Percentiles rank a stretch among this genome's conserved stretches.
Conservation (phyloP, 2,113 vertebrate genomes). For the Haplochromis vanheusdeni region DNA sequence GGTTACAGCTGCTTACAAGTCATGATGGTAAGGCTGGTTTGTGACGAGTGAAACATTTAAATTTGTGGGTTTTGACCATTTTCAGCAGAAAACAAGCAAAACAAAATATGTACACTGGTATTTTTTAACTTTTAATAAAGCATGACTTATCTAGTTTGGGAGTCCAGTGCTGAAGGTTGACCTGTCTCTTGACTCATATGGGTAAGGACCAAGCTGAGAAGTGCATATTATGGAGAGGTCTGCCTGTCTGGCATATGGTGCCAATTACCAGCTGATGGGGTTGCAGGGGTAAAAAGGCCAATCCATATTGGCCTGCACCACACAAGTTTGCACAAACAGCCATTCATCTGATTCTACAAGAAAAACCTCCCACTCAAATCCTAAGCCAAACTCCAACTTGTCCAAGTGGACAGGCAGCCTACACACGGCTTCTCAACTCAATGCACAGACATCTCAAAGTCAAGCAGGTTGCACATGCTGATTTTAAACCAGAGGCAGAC, state of each 20-base stretch:
- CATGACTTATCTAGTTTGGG: background rate
- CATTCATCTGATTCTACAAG: conserved; percentile 51
- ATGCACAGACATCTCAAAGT: conserved; percentile 21
- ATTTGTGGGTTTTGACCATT: background rate
- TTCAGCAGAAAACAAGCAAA: background rate
- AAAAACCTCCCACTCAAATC: conserved; percentile 49
- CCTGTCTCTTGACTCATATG: background rate
- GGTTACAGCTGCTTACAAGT: background rate
- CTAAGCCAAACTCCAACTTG: conserved; percentile 46
- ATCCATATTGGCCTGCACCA: conserved; percentile 55
- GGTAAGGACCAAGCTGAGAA: conserved; percentile 6
- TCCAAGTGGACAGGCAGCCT: conserved; percentile 38
- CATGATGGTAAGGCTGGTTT: background rate
- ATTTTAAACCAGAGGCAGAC: background rate
- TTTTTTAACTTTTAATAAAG: background rate
- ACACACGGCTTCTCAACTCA: conserved; percentile 28
- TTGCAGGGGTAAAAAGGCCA: conserved; percentile 60
- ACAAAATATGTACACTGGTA: background rate
- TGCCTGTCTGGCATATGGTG: conserved; percentile 63
- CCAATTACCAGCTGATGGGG: conserved; percentile 61
- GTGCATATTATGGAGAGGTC: conserved; percentile 24
- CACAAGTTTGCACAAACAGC: conserved; percentile 59
- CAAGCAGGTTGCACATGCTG: background rate
- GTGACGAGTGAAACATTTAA: rapidly evolving
- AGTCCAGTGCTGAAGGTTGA: background rate